Base-by-base conservation (phyloP, 2,888 invertebrate species). In the Oithona nana region DNA sequence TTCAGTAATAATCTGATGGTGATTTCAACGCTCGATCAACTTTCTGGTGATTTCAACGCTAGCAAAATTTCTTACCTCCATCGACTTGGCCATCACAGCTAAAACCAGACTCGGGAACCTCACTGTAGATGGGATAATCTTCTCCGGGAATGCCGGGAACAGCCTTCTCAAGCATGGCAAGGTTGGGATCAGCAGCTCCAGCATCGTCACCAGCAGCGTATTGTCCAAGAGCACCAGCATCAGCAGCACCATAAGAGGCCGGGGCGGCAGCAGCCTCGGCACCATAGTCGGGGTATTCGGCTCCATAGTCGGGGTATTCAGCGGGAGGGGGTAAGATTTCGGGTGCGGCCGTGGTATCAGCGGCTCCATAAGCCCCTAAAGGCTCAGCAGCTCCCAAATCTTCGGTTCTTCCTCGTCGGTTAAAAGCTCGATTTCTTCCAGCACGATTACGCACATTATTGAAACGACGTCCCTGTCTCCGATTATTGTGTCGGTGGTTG, bases 91-190 rank as follows among this genome's bases (percentile, higher is more conserved):
- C 59, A 16, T 59, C 59, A 16, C 59, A 59, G 28, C 48, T 22
- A 24, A 59, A 59, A 24, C 24, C 48, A 16, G 59, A 22, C 28
- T 59, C 59, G 3, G 59, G 59, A 3, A 48, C 59, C 3, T 31
- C 39, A 26, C 48, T 49, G 24, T 48, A 59, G 59, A 59, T 59
- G 59, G 59, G 59, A 28, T 59, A 59, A 39, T 59, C 59, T 39
- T 59, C 48, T 20, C 59, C 59, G 24, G 59, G 59, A n/a, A 59
- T 26, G 24, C 59, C 59, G 49, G 59, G 59, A 52, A 61, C 61
- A 61, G 61, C 51, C 54, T 61, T 61, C 30, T 61, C 61, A 28
- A 61, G 26, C 61, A 61, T 61, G 51, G 61, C 52, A 20, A 61
- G 22, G 29, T 51, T 30, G 30, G 13, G 24, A 28, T 54, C 61